Evolutionary conservation across 1,140 invertebrate species (phyloP).

Genomic region (Diorhabda elongata): DNA sequence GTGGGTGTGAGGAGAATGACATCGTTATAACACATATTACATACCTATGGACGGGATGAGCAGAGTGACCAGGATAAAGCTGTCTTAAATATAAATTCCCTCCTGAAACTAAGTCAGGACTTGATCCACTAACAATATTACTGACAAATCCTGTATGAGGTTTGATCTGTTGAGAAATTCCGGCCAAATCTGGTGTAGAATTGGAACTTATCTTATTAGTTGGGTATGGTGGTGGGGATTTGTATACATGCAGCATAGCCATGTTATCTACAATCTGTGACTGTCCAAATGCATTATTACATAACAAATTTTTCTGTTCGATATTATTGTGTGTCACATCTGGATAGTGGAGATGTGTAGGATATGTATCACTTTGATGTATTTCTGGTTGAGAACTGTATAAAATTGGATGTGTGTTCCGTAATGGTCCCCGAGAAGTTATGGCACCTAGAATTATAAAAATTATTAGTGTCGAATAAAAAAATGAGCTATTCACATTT

Average conservation of each 20-base stretch:
- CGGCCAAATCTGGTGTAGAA: constrained; percentile 68
- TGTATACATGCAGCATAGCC: constrained; percentile 68
- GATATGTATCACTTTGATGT: constrained; percentile 47
- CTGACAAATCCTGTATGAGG: constrained; percentile 37
- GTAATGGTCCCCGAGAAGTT: constrained; percentile 37
- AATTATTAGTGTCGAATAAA: background rate
- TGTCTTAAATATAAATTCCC: constrained; percentile 51
- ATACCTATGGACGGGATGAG: constrained; percentile 43
- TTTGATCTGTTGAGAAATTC: constrained; percentile 53
- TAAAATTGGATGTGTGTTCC: constrained; percentile 42
- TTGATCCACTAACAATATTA: constrained; percentile 64
- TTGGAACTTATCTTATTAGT: constrained; percentile 59
- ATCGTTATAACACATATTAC: background rate
- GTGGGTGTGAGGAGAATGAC: too few species aligned
- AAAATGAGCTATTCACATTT: too few species aligned
- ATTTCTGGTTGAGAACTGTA: constrained; percentile 66
- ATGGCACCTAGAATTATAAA: constrained; percentile 33
- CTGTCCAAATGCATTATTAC: constrained; percentile 35
- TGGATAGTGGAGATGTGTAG: constrained; percentile 51
- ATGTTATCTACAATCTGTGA: constrained; percentile 49
- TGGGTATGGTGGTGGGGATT: constrained; percentile 79
- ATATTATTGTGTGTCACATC: constrained; percentile 59
- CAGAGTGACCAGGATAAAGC: constrained; percentile 39
- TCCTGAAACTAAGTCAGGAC: constrained; percentile 71
- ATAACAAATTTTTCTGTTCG: constrained; percentile 38